Conservation (phyloP, 2,113 vertebrate species). For the Onychostoma macrolepis region DNA sequence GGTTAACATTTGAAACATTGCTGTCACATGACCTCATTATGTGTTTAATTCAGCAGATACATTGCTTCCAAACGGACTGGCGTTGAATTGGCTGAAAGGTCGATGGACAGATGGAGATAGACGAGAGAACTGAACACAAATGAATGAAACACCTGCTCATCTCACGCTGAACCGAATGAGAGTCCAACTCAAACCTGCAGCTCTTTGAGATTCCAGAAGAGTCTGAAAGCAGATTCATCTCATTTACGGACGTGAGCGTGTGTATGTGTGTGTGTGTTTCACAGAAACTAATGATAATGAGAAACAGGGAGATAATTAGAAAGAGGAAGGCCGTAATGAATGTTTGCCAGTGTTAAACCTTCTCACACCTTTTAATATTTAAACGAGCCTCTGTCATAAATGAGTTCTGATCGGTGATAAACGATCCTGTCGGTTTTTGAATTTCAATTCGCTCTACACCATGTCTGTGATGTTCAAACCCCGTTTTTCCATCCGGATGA, state of each 20-base stretch:
- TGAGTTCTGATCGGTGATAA: not conserved
- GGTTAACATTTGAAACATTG: not conserved
- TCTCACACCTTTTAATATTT: not conserved
- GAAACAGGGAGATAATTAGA: conserved; percentile 4
- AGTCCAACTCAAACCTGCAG: not conserved
- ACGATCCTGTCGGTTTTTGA: not conserved
- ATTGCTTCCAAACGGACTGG: not conserved
- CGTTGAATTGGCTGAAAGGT: not conserved
- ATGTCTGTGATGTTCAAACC: not conserved
- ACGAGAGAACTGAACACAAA: not conserved
- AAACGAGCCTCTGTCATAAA: not conserved
- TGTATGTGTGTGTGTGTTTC: not conserved
- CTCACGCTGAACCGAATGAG: not conserved
- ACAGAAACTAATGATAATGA: not conserved
- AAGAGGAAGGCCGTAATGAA: not conserved
- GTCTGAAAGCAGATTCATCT: not conserved
- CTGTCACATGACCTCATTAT: not conserved
- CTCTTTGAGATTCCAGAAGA: not conserved
- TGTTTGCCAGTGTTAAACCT: conserved; percentile 12
- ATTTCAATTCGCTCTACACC: not conserved
- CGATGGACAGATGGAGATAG: not conserved
- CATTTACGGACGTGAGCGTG: not conserved
- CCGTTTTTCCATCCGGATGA: not conserved
- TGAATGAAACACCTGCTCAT: not conserved
- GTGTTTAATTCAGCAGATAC: not conserved